Percentiles rank a stretch among this genome's conserved stretches.
phyloP scores from a whole-genome alignment of 2,888 invertebrate species.

The Drosophila meridiana region DNA sequence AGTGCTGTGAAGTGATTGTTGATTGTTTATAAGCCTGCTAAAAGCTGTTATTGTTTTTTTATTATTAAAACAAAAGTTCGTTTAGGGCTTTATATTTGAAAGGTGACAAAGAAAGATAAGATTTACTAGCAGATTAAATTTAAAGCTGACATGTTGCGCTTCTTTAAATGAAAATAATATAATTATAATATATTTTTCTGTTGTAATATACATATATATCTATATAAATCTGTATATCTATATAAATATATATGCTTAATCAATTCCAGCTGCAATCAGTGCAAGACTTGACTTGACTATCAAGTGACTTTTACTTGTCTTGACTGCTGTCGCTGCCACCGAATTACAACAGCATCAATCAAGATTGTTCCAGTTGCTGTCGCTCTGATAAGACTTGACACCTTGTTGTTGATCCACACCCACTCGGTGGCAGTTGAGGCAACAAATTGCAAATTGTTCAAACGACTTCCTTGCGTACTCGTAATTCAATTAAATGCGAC shows the following conservation, averaged over 20 bases:
- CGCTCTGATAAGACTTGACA: conserved; percentile 41
- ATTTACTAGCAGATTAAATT: background rate
- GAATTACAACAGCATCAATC: conserved; percentile 44
- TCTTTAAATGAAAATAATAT: background rate
- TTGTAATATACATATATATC: background rate
- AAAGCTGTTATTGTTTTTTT: background rate
- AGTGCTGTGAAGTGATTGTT: background rate
- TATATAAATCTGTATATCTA: background rate
- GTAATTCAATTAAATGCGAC: conserved; percentile 59
- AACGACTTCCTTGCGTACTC: conserved; percentile 39
- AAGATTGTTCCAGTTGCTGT: conserved; percentile 25
- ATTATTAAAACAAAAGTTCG: background rate
- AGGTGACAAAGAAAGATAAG: background rate
- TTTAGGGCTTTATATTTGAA: background rate
- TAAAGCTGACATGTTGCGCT: background rate
- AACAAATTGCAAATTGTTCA: conserved; percentile 38
- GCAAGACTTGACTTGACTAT: conserved; percentile 8
- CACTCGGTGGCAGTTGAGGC: conserved; percentile 8
- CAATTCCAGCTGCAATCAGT: conserved; percentile 14
- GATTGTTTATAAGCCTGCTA: conserved; percentile 1
- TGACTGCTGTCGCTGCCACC: conserved; percentile 5
- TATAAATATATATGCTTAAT: background rate
- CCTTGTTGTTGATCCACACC: conserved; percentile 34
- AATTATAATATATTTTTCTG: background rate
- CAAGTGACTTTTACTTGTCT: conserved; percentile 25